A percentile compares a stretch with the other conserved stretches of the same genome.
phyloP scores from a whole-genome alignment of 2,888 invertebrate species.

The Chironomus tentans region DNA sequence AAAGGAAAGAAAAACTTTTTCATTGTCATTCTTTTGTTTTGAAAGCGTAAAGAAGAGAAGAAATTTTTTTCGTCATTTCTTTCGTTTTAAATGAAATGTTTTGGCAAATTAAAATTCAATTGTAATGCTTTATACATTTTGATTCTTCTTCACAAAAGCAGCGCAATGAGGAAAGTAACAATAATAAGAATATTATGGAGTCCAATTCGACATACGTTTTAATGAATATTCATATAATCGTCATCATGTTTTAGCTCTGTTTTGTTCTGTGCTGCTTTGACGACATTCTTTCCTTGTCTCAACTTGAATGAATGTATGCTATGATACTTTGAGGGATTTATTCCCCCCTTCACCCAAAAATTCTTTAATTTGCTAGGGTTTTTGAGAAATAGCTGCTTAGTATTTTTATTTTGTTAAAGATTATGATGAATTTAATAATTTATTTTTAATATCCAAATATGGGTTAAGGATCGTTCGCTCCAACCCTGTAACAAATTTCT shows the following conservation, averaged over 20 bases:
- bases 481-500: too few relatives aligned
- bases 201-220: slow-evolving; percentile 10
- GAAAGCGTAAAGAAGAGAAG: neutral
- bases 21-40: neutral
- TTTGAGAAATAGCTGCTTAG: too few relatives aligned
- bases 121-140: slow-evolving; percentile 7
- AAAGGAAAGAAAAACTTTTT: neutral
- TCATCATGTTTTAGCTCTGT: neutral
- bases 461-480: too few relatives aligned
- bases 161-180: neutral
- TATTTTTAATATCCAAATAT: too few relatives aligned
- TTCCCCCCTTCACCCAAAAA: too few relatives aligned
- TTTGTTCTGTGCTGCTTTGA: neutral
- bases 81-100: neutral
- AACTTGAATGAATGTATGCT: too few relatives aligned
- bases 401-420: too few relatives aligned
- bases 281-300: neutral
- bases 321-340: too few relatives aligned
- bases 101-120: slow-evolving; percentile 24
- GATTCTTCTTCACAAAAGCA: neutral
- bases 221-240: slow-evolving; percentile 20
- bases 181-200: neutral
- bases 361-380: too few relatives aligned
- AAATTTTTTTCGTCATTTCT: neutral
- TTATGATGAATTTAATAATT: too few relatives aligned